Conservation (phyloP, 2,797 vertebrate species). For the Vespertilio murinus region DNA sequence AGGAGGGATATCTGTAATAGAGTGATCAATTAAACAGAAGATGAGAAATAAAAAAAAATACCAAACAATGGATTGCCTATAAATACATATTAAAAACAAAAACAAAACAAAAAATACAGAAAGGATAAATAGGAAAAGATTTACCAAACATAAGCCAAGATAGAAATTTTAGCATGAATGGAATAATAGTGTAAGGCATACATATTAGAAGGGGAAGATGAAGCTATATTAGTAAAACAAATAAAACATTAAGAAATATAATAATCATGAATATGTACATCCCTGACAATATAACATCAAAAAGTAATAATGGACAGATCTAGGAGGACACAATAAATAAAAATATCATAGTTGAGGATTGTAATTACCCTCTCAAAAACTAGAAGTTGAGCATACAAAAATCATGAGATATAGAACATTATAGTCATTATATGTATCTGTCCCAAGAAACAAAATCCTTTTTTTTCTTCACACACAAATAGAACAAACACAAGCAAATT, state of each 20-base stretch:
- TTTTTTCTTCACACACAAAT: background rate
- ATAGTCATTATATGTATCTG: background rate
- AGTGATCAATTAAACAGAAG: background rate
- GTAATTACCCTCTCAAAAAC: slow-evolving; percentile 1
- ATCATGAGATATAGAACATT: background rate
- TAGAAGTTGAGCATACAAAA: background rate
- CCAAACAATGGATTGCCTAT: background rate
- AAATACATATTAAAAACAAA: slow-evolving; percentile 4
- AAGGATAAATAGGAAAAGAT: background rate
- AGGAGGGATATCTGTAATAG: background rate
- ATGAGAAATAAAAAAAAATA: background rate
- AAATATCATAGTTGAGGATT: background rate
- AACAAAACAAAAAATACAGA: background rate
- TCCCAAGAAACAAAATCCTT: background rate
- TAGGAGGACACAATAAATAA: background rate
- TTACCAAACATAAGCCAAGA: background rate
- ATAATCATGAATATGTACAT: background rate
- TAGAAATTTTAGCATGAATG: slow-evolving; percentile 12
- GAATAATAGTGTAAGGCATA: slow-evolving; percentile 19
- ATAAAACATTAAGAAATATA: background rate
- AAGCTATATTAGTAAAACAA: background rate
- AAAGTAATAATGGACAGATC: background rate
- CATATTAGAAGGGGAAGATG: background rate
- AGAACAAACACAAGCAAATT: background rate
- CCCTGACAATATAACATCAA: background rate